Base-by-base conservation (phyloP, 2,888 invertebrate genomes). In the Acheta domesticus region DNA sequence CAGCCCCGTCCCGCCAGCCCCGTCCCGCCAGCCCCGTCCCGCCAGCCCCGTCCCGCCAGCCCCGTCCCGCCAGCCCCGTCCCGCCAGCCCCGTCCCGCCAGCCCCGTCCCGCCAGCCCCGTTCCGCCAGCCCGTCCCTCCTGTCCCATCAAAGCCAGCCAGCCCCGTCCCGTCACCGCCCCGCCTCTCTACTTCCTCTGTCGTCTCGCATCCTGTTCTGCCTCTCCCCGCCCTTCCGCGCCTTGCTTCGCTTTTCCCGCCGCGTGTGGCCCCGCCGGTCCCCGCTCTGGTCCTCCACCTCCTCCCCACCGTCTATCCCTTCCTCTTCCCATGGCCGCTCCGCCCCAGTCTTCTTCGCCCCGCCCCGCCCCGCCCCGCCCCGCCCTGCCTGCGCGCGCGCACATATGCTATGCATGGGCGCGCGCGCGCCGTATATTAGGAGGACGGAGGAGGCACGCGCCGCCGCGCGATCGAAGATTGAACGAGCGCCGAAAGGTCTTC, bases 401-500 rank as follows among this genome's bases (percentile, higher is more conserved):
- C 62, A n/a, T n/a, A 62, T 62, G 14, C 62, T 62, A 62, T 62
- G 62, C 62, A 62, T 62, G 62, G n/a, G 16, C n/a, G 16, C 62
- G n/a, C 62, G 62, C 62, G n/a, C 16, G n/a, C 62, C 62, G 62
- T 62, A 62, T 62, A 62, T 62, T 62, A 62, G 62, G 62, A 62
- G 62, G 62, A 36, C 36, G 36, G 62, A n/a, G 62, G 14, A 5
- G 62, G 62, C 62, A 62, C 62, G n/a, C 62, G 36, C 36, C 36
- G 36, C 36, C 36, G 36, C 62, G 62, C 36, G 62, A 62, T 62
- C 62, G 62, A 62, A 62, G 62, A 62, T 62, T 62, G 62, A 62
- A 62, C n/a, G n/a, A 62, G 62, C 62, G 36, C 36, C 36, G 36
- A 36, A 36, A 36, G 36, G 36, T 36, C 36, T 36, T 36, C 36